These are phyloP conservation scores for Andrena camellia DNA, from an alignment of 2,888 invertebrate genomes.

Conservation along the genomic window DNA sequence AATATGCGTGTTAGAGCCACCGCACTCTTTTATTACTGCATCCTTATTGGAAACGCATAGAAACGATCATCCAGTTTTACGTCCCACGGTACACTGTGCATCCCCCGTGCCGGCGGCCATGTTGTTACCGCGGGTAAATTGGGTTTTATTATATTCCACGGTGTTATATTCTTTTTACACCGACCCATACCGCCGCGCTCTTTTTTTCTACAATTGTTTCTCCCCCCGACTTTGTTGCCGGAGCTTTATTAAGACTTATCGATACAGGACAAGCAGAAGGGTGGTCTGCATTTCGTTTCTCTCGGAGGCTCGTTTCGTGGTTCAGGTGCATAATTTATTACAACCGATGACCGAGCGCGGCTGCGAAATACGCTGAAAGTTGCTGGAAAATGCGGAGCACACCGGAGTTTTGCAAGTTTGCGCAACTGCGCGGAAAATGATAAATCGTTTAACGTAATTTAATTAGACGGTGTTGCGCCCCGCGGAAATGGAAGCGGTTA, in stretches of 20 bases:
- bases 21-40: conserved; percentile 26
- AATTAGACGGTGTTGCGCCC: conserved; percentile 54
- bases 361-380: conserved; percentile 46
- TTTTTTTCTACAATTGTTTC: not conserved
- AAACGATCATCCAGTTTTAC: conserved; percentile 22
- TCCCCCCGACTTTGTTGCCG: not conserved
- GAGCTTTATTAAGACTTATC: conserved; percentile 20
- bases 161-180: not conserved
- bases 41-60: conserved; percentile 38
- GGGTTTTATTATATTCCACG: conserved; percentile 21
- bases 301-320: conserved; percentile 1
- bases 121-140: not conserved
- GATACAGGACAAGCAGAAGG: not conserved
- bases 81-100: not conserved
- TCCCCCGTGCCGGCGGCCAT: not conserved
- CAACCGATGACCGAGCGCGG: conserved; percentile 28
- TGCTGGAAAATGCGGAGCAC: conserved; percentile 27
- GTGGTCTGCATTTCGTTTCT: not conserved
- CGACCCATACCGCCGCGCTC: not conserved
- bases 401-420: conserved; percentile 43
- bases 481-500: conserved; percentile 49
- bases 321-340: conserved; percentile 37
- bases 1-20: not conserved
- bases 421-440: conserved; percentile 48
- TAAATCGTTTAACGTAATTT: conserved; percentile 65